These are phyloP conservation scores for Loripinus fragilis DNA, from an alignment of 2,888 invertebrate species.

Conservation along the genomic window DNA sequence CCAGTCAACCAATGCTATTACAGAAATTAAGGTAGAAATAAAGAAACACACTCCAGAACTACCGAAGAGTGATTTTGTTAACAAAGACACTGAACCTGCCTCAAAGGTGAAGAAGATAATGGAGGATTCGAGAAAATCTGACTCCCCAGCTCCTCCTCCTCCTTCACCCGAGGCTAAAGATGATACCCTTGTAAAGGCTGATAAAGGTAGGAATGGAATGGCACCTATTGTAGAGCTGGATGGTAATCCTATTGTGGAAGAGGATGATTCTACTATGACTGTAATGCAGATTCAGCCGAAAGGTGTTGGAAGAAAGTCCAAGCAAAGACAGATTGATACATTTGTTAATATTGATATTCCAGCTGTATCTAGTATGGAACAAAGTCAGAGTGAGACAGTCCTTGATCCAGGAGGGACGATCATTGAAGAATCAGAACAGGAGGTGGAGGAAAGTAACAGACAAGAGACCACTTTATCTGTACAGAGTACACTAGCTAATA, in stretches of 20 bases:
- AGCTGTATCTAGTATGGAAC: constrained; percentile 41
- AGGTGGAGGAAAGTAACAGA: constrained; percentile 25
- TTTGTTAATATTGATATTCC: constrained; percentile 76
- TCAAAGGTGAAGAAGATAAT: constrained; percentile 50
- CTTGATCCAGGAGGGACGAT: constrained; percentile 39
- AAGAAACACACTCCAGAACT: constrained; percentile 36
- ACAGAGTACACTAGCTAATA: constrained; percentile 57
- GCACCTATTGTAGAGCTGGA: constrained; percentile 66
- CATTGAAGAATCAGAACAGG: constrained; percentile 46
- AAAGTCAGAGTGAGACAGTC: constrained; percentile 23
- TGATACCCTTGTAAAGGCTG: constrained; percentile 30
- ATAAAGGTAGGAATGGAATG: constrained; percentile 54
- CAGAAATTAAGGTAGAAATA: constrained; percentile 19
- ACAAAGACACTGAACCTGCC: constrained; percentile 37
- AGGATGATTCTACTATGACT: constrained; percentile 57
- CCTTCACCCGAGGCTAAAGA: constrained; percentile 77
- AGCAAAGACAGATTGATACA: constrained; percentile 66
- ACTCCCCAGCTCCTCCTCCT: constrained; percentile 78
- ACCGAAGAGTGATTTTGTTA: constrained; percentile 35
- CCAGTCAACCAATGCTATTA: constrained; percentile 32
- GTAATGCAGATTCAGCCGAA: constrained; percentile 65
- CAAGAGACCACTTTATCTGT: constrained; percentile 58
- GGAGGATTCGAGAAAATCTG: constrained; percentile 60
- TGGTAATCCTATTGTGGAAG: constrained; percentile 52
- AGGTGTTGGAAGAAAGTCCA: constrained; percentile 36